Conservation (phyloP, 2,797 vertebrate genomes). For the Ciconia nigra region DNA sequence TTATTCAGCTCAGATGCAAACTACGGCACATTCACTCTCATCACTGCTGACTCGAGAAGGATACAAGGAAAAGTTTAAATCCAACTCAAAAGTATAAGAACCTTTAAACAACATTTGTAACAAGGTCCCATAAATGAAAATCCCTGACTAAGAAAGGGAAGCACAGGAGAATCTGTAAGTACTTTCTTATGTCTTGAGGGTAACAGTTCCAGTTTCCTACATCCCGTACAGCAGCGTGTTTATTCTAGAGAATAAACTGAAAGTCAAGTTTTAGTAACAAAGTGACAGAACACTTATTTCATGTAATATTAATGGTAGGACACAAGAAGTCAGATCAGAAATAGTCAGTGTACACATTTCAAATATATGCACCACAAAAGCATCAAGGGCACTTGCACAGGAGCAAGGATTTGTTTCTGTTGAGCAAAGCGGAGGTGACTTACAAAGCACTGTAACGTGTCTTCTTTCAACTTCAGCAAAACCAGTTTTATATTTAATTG, state of each 20-base stretch:
- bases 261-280: neutral
- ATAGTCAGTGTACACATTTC: neutral
- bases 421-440: neutral
- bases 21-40: neutral
- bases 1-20: neutral
- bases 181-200: neutral
- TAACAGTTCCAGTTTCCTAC: accelerated
- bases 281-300: neutral
- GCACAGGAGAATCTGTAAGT: neutral
- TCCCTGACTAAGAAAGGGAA: neutral
- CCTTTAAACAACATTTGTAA: neutral
- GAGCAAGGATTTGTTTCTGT: neutral
- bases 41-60: neutral
- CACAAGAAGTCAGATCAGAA: neutral
- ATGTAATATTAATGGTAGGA: neutral
- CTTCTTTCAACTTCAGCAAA: neutral
- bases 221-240: neutral
- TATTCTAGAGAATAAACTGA: neutral
- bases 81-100: neutral
- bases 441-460: accelerated
- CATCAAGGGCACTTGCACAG: neutral
- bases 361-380: accelerated
- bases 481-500: accelerated
- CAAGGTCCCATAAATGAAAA: neutral
- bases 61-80: neutral